phyloP scores from a whole-genome alignment of 2,888 invertebrate species.

The Ommatoiulus sabulosus region DNA sequence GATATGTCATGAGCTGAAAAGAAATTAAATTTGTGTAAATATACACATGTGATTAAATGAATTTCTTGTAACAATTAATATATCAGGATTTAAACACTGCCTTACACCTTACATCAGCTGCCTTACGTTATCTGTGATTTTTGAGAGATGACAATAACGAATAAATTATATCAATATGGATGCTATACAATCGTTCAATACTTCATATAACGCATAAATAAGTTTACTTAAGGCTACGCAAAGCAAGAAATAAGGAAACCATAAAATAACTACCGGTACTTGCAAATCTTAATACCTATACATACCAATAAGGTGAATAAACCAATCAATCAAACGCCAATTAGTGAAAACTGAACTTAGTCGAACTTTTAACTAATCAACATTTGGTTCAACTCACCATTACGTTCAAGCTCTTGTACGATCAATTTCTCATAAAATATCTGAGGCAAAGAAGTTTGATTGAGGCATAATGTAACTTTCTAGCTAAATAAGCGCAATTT shows the following conservation, averaged over 20 bases:
- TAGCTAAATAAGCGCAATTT: background rate
- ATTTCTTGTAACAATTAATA: background rate
- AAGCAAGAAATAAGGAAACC: background rate
- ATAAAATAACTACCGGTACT: too few species aligned
- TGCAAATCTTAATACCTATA: too few species aligned
- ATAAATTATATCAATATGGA: background rate
- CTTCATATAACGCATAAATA: background rate
- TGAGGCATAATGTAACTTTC: background rate
- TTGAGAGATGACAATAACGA: background rate
- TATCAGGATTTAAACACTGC: constrained; percentile 1
- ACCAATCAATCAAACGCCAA: background rate
- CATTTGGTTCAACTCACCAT: background rate
- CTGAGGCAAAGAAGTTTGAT: background rate
- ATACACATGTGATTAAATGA: background rate
- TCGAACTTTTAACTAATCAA: background rate
- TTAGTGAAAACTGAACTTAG: background rate
- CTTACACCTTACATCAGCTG: too few species aligned
- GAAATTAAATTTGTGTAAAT: background rate
- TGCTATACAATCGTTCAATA: constrained; percentile 43
- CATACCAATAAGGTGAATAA: too few species aligned
- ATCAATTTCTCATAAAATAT: background rate
- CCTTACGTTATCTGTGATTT: constrained; percentile 6
- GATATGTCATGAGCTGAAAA: background rate
- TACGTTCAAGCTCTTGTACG: background rate
- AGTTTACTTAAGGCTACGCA: background rate